Conservation (phyloP, 2,113 vertebrate species). For the Cettia cetti region DNA sequence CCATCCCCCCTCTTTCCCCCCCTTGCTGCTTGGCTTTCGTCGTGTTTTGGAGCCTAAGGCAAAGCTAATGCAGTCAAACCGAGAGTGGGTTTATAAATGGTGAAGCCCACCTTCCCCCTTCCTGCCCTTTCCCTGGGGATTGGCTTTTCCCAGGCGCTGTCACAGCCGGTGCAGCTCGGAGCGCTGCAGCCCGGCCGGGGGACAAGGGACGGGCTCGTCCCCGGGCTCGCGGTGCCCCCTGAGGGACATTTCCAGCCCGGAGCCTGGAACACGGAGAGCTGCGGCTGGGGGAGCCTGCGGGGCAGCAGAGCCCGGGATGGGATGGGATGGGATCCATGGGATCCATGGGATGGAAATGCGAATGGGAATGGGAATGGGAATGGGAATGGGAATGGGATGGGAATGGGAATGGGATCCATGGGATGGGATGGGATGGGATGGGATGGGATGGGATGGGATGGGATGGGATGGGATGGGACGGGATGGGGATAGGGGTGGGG, state of each 20-base stretch:
- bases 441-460: too few relatives aligned
- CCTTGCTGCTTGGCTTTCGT: not conserved
- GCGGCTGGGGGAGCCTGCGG: not conserved
- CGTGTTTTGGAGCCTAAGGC: conserved; percentile 57
- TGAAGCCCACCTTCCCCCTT: conserved; percentile 42
- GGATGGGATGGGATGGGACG: too few relatives aligned
- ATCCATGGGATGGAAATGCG: not conserved
- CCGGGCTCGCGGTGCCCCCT: not conserved
- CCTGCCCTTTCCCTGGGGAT: not conserved
- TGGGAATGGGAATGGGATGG: too few relatives aligned
- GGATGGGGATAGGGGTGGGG: too few relatives aligned
- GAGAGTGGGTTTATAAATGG: conserved; percentile 54
- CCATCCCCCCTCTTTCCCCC: not conserved
- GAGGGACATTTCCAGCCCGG: not conserved
- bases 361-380: not conserved
- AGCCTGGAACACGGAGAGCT: rapidly evolving
- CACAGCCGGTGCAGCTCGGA: conserved; percentile 19
- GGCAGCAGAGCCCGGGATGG: rapidly evolving
- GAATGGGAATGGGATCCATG: too few relatives aligned
- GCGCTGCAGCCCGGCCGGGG: not conserved
- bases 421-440: too few relatives aligned
- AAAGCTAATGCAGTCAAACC: conserved; percentile 62
- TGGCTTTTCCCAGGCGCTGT: conserved; percentile 22
- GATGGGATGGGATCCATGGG: too few relatives aligned
- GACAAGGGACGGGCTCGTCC: not conserved